These are phyloP conservation scores for Pangasius macronema DNA, from an alignment of 2,797 vertebrate genomes.

Conservation along the genomic window DNA sequence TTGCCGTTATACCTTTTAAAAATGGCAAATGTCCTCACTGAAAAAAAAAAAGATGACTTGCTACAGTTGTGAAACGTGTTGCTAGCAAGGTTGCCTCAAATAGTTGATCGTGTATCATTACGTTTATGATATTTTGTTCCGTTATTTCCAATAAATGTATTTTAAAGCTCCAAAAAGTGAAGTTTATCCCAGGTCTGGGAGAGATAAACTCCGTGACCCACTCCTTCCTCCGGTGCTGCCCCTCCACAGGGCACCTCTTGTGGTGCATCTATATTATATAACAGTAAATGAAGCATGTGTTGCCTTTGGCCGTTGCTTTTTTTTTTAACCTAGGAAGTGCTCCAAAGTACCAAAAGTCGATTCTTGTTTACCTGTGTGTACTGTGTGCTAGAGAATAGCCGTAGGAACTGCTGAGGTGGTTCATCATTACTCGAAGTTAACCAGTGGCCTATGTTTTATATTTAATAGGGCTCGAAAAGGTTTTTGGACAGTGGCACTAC, in stretches of 20 bases:
- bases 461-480: slow-evolving; percentile 51
- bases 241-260: slow-evolving; percentile 8
- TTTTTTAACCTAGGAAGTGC: slow-evolving; percentile 25
- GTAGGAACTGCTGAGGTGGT: slow-evolving; percentile 35
- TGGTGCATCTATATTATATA: slow-evolving; percentile 51
- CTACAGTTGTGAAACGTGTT: not conserved
- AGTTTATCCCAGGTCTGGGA: slow-evolving; percentile 53
- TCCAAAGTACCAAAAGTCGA: slow-evolving; percentile 40
- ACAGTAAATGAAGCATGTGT: slow-evolving; percentile 62
- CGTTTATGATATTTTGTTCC: not conserved
- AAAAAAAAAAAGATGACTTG: not conserved
- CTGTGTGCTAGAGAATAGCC: slow-evolving; percentile 42
- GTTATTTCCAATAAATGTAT: not conserved
- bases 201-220: slow-evolving; percentile 16
- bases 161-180: slow-evolving; percentile 11
- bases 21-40: not conserved
- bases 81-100: not conserved
- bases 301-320: slow-evolving; percentile 64
- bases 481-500: not conserved
- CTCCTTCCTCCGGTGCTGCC: slow-evolving; percentile 32
- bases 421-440: slow-evolving; percentile 52
- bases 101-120: not conserved
- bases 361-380: slow-evolving; percentile 54
- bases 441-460: slow-evolving; percentile 68
- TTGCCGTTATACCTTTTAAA: not conserved